phyloP scores from a whole-genome alignment of 2,113 vertebrate species.

The Seriola rivoliana region DNA sequence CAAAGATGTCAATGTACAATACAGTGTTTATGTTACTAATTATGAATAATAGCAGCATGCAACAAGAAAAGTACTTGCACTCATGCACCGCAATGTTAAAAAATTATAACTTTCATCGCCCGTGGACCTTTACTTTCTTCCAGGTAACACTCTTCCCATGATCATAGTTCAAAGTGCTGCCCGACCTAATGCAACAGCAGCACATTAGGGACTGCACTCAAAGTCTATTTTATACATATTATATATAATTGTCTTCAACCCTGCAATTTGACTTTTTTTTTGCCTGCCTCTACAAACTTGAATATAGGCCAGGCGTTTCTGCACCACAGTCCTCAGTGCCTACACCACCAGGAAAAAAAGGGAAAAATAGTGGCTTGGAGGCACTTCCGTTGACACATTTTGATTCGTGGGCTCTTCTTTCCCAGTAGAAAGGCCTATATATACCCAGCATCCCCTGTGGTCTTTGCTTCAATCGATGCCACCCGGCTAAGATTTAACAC shows the following conservation, averaged over 20 bases:
- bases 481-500: constrained; percentile 53
- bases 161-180: constrained; percentile 24
- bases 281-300: constrained; percentile 49
- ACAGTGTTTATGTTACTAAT: neutral
- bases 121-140: constrained; percentile 6
- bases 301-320: constrained; percentile 72
- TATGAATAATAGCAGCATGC: neutral
- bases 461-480: constrained; percentile 57
- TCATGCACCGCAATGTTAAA: neutral
- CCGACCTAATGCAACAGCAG: neutral
- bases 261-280: constrained; percentile 69
- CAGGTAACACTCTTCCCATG: neutral
- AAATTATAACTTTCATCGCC: constrained; percentile 2
- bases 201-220: neutral
- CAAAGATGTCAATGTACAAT: neutral
- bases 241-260: constrained; percentile 43
- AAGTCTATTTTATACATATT: constrained; percentile 26
- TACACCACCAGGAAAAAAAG: constrained; percentile 36
- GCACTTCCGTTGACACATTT: constrained; percentile 69
- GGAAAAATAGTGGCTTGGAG: constrained; percentile 55
- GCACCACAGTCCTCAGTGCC: constrained; percentile 38
- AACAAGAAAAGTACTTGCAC: neutral
- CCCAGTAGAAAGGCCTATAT: constrained; percentile 45
- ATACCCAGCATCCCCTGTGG: constrained; percentile 47
- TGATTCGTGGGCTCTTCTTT: constrained; percentile 51